Conservation (phyloP, 2,888 invertebrate species). For the Achlya flavicornis region DNA sequence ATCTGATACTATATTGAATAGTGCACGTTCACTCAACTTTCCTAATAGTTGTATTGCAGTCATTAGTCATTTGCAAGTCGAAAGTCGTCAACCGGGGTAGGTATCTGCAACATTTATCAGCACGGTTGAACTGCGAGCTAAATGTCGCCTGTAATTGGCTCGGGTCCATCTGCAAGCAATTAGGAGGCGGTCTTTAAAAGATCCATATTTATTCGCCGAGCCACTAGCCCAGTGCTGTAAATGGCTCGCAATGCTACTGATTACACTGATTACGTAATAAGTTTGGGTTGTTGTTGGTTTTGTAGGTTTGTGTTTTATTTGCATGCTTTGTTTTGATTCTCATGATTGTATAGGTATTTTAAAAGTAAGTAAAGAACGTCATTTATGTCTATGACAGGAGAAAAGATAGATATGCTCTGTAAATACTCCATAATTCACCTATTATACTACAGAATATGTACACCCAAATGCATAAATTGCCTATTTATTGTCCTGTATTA, state of each 20-base stretch:
- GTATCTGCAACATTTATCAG: conserved; percentile 69
- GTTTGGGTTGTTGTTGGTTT: conserved; percentile 21
- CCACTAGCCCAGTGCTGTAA: conserved; percentile 45
- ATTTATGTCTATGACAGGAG: too few relatives aligned
- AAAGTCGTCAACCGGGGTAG: conserved; percentile 36
- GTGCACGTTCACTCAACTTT: not conserved
- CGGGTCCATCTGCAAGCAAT: conserved; percentile 80
- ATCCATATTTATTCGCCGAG: conserved; percentile 74
- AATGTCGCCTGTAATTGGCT: conserved; percentile 76
- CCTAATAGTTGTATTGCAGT: conserved; percentile 15
- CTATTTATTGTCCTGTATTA: too few relatives aligned
- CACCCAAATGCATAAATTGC: too few relatives aligned
- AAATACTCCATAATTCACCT: too few relatives aligned
- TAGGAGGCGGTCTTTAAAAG: conserved; percentile 74
- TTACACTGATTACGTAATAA: conserved; percentile 55
- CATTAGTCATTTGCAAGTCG: conserved; percentile 46
- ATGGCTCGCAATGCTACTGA: conserved; percentile 50
- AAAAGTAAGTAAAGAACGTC: not conserved
- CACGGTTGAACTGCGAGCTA: conserved; percentile 55
- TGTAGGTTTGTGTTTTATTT: not conserved
- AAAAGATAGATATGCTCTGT: too few relatives aligned
- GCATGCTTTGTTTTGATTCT: not conserved
- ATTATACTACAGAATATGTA: too few relatives aligned
- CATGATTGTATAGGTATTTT: not conserved
- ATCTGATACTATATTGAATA: not conserved